Evolutionary conservation across 2,888 invertebrate genomes (phyloP).

Genomic region (Rhamnusium bicolor): DNA sequence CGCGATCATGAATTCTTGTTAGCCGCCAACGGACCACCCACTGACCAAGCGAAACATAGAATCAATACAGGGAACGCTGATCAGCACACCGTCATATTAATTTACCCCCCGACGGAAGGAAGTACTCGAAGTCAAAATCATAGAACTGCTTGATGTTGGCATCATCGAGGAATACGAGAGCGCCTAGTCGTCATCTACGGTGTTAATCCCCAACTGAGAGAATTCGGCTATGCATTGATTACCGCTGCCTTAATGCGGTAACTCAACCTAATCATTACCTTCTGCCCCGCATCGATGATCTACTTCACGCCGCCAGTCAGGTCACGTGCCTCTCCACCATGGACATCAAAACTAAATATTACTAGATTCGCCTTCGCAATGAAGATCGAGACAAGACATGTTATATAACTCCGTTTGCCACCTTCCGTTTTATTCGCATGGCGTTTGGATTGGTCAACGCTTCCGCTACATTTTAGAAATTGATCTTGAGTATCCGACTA

Average conservation of each 20-base stretch:
- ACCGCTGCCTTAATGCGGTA: slow-evolving; percentile 41
- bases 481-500: not conserved
- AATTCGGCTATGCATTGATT: slow-evolving; percentile 43
- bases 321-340: slow-evolving; percentile 41
- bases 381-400: slow-evolving; percentile 39
- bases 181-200: slow-evolving; percentile 37
- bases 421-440: slow-evolving; percentile 47
- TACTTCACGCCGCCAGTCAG: slow-evolving; percentile 38
- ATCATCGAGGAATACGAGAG: slow-evolving; percentile 36
- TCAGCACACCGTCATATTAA: slow-evolving; percentile 31
- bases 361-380: slow-evolving; percentile 34
- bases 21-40: too few species aligned
- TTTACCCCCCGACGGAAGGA: slow-evolving; percentile 31
- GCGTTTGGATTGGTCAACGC: slow-evolving; percentile 52
- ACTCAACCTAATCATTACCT: slow-evolving; percentile 44
- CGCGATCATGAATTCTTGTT: too few species aligned
- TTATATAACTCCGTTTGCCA: slow-evolving; percentile 56
- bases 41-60: too few species aligned
- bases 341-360: slow-evolving; percentile 45
- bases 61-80: too few species aligned
- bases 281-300: slow-evolving; percentile 47
- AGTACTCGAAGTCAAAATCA: slow-evolving; percentile 28
- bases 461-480: slow-evolving; percentile 50
- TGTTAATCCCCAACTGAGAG: slow-evolving; percentile 45
- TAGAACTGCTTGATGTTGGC: slow-evolving; percentile 23